Conservation (phyloP, 1,140 invertebrate species). For the Bombus difficillimus region DNA sequence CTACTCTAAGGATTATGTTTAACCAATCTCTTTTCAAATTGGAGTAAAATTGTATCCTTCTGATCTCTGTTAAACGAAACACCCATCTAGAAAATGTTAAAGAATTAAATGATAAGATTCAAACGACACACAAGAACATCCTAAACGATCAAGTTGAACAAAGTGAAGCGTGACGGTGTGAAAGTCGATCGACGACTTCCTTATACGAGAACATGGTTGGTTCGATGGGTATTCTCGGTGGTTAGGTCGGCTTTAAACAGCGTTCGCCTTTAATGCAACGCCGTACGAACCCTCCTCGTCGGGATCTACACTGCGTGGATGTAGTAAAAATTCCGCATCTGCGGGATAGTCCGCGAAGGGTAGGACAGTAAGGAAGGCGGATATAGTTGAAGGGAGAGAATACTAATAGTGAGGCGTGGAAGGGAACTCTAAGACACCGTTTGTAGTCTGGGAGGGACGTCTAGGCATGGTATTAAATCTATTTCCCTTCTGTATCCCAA, state of each 20-base stretch:
- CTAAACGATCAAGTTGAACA: background rate
- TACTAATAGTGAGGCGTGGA: slow-evolving; percentile 26
- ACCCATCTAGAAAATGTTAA: no score
- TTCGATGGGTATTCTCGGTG: background rate
- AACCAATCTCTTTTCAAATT: no score
- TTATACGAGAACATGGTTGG: background rate
- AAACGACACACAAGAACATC: background rate
- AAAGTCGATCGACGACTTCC: background rate
- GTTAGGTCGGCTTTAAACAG: slow-evolving; percentile 67
- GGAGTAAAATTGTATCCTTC: no score
- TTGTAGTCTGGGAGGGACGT: slow-evolving; percentile 39
- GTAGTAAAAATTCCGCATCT: slow-evolving; percentile 76
- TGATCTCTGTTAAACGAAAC: no score
- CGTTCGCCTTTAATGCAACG: slow-evolving; percentile 70
- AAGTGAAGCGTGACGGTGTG: background rate
- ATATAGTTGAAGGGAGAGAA: slow-evolving; percentile 16
- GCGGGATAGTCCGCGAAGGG: slow-evolving; percentile 45
- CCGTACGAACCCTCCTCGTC: slow-evolving; percentile 63
- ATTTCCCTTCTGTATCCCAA: slow-evolving; percentile 33
- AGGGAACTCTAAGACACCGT: slow-evolving; percentile 40
- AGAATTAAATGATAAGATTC: no score
- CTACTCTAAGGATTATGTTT: no score
- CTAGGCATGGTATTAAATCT: slow-evolving; percentile 43
- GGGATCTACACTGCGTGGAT: slow-evolving; percentile 61
- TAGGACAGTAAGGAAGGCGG: background rate